Evolutionary conservation across 1,140 invertebrate genomes (phyloP).

Genomic region (Babylonia areolata): DNA sequence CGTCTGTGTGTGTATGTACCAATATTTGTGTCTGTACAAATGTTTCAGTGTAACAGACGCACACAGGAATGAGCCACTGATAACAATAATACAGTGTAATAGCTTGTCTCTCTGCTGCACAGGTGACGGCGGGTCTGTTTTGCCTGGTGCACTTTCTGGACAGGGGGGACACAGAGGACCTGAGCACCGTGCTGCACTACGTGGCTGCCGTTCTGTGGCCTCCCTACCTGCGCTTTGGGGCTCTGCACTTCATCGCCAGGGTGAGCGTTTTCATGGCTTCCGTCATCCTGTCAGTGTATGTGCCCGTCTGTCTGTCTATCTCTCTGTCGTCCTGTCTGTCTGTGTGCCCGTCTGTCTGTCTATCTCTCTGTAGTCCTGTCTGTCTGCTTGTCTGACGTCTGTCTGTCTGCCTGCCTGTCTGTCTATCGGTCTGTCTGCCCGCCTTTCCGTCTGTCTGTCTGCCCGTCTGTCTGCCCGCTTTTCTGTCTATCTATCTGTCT

Average conservation of each 20-base stretch:
- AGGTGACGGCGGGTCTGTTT: neutral
- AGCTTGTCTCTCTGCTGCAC: no score
- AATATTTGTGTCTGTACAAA: no score
- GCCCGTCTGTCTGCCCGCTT: neutral
- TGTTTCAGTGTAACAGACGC: no score
- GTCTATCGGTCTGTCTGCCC: neutral
- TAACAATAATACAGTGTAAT: no score
- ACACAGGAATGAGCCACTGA: no score
- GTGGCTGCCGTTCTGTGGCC: neutral
- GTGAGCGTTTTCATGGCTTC: neutral
- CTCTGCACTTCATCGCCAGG: conserved; percentile 24
- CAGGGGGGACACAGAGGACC: neutral
- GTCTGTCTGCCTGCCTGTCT: neutral
- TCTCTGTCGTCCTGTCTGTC: no score
- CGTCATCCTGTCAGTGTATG: no score
- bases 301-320: no score
- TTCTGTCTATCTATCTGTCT: no score
- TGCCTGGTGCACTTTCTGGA: conserved; percentile 34
- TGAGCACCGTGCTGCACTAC: neutral
- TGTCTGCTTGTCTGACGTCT: neutral
- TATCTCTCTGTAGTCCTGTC: neutral
- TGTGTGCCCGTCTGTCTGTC: neutral
- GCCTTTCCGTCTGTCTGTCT: neutral
- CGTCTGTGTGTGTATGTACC: no score
- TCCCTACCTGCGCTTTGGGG: conserved; percentile 24